Evolutionary conservation across 2,888 invertebrate species (phyloP).

Genomic region (Drosophila atripex): DNA sequence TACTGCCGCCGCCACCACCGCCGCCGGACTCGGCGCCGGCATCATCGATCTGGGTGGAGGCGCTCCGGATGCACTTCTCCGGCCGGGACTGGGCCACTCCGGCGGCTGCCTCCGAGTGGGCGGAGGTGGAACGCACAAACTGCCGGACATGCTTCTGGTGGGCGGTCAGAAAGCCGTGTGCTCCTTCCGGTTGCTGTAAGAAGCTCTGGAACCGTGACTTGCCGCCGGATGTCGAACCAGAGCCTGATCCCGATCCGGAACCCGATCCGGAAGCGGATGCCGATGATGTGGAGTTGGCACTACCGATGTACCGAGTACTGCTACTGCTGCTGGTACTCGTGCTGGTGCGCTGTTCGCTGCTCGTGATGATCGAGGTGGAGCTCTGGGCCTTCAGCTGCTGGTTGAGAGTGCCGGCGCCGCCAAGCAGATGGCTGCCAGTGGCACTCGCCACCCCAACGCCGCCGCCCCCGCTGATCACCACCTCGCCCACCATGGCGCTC

Average conservation of each 20-base stretch:
- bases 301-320: constrained; percentile 73
- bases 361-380: constrained; percentile 81
- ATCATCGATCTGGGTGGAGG: constrained; percentile 84
- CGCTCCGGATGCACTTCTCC: constrained; percentile 83
- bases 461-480: constrained; percentile 32
- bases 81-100: constrained; percentile 63
- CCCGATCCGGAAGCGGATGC: constrained; percentile 3
- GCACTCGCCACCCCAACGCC: constrained; percentile 1
- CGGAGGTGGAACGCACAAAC: constrained; percentile 84
- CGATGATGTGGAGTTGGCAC: constrained; percentile 61
- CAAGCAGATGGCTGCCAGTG: constrained; percentile 45
- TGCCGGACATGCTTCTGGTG: constrained; percentile 84
- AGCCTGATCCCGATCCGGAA: neutral
- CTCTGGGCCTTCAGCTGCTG: constrained; percentile 84
- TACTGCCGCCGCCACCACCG: constrained; percentile 19
- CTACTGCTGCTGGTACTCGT: constrained; percentile 52
- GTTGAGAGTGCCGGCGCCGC: constrained; percentile 82
- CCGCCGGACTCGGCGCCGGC: constrained; percentile 50
- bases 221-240: constrained; percentile 35
- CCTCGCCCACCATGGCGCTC: constrained; percentile 72
- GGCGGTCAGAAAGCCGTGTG: constrained; percentile 81
- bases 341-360: constrained; percentile 77
- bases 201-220: constrained; percentile 84
- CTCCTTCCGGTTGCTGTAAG: constrained; percentile 82
- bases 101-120: constrained; percentile 82